Percentiles rank a stretch among this genome's conserved stretches.
These are phyloP conservation scores for Ibycter americanus DNA, from an alignment of 2,797 vertebrate genomes.

Conservation along the genomic window DNA sequence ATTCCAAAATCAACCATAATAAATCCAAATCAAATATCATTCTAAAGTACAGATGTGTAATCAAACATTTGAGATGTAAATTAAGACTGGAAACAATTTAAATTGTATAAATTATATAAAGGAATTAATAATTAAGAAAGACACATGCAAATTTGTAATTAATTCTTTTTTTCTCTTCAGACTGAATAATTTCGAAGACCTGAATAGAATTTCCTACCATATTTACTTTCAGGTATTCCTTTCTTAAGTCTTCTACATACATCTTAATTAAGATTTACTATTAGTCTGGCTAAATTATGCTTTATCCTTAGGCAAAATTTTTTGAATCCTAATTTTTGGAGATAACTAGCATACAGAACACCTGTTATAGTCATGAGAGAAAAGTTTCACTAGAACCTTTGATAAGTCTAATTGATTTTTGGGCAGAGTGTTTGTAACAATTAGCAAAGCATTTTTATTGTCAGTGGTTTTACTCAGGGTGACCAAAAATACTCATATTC, in stretches of 20 bases:
- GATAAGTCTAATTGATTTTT: neutral
- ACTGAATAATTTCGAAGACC: neutral
- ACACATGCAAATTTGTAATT: neutral
- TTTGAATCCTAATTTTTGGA: neutral
- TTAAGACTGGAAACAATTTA: neutral
- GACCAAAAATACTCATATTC: neutral
- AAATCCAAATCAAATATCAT: neutral
- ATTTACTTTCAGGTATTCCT: neutral
- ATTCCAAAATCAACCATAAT: neutral
- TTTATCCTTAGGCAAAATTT: neutral
- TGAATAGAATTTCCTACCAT: neutral
- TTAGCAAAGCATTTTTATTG: neutral
- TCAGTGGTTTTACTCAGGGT: neutral
- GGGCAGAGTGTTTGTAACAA: neutral
- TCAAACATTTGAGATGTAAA: neutral
- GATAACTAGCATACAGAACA: neutral
- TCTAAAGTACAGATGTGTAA: neutral
- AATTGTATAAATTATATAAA: neutral
- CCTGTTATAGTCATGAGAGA: neutral
- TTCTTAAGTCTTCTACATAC: neutral
- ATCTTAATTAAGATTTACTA: neutral
- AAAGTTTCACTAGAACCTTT: neutral
- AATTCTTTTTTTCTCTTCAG: constrained; percentile 29
- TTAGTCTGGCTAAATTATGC: neutral
- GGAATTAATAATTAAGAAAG: constrained; percentile 57